Evolutionary conservation across 2,888 invertebrate genomes (phyloP), one percentile per base, ranked within the genome.

Genomic region (Chrysomela aeneicollis): DNA sequence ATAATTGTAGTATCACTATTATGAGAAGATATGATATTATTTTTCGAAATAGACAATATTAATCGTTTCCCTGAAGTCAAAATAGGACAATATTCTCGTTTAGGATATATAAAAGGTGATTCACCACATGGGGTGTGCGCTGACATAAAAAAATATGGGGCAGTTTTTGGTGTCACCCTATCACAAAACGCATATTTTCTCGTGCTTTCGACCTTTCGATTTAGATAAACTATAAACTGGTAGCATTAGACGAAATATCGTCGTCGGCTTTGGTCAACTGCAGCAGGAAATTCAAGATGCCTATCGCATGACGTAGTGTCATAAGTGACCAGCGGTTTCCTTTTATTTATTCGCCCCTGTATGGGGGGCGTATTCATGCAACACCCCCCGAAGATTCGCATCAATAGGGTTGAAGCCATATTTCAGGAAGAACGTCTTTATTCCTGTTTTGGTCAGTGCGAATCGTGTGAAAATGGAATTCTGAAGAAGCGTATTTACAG

Each of bases 221-320:
- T 73, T 77, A 79, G 80, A 81, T 81, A 81, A 80, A 79, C 77
- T 74, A 76, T 76, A 81, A 80, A 79, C 77, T 74, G 76, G 76
- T 74, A 75, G 74, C 75, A 72, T 75, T 73, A 75, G 72, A 67
- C 73, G 79, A 81, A 78, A 80, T 81, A 81, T 77, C 77, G 75
- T 71, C 78, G 78, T 77, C 80, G n/a, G n/a, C 79, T 81, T 79
- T 82, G 81, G 82, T 81, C 81, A 81, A 72, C 75, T 15, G 15
- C 57, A 64, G 60, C 77, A 77, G 82, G 82, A 82, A 82, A 82
- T 82, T 81, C 81, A 80, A 82, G 82, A 82, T 82, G 75, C 68
- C 74, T 82, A 82, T 82, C 82, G 73, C 64, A 68, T 79, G 76
- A 80, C 77, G 77, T 79, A 78, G 78, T 78, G 78, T 76, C 77